Percentiles rank a stretch among this genome's conserved stretches.
phyloP scores from a whole-genome alignment of 2,797 vertebrate genomes.

The Siniperca obscura region DNA sequence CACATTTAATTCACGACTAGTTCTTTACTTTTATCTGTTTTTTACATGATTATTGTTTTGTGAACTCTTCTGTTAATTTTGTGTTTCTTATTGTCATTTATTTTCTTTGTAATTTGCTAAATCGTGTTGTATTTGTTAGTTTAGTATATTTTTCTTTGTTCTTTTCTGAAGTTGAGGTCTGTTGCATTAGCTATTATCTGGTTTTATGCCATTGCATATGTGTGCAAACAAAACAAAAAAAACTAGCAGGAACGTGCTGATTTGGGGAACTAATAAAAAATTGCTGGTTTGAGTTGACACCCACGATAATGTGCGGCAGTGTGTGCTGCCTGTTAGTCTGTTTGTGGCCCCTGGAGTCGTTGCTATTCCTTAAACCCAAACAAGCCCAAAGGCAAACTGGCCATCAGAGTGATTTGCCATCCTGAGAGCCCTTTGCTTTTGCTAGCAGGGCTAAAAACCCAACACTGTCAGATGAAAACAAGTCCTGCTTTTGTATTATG shows the following conservation, averaged over 20 bases:
- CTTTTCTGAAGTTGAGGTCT: no score
- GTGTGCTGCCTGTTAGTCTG: not conserved
- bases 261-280: not conserved
- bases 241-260: not conserved
- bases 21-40: no score
- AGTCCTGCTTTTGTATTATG: slow-evolving; percentile 34
- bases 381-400: not conserved
- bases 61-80: no score
- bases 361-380: not conserved
- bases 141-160: no score
- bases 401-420: not conserved
- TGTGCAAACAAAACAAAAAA: not conserved
- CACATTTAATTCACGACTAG: no score
- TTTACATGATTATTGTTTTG: no score
- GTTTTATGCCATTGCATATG: no score
- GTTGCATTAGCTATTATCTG: no score
- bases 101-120: no score
- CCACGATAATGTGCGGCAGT: not conserved
- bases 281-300: not conserved
- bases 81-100: no score
- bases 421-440: slow-evolving; percentile 8
- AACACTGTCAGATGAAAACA: slow-evolving; percentile 35
- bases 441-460: slow-evolving; percentile 21
- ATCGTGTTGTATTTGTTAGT: no score
- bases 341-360: not conserved